Evolutionary conservation across 2,113 vertebrate species (phyloP), one percentile per base, ranked within the genome.

Genomic region (Pelusios castaneus): DNA sequence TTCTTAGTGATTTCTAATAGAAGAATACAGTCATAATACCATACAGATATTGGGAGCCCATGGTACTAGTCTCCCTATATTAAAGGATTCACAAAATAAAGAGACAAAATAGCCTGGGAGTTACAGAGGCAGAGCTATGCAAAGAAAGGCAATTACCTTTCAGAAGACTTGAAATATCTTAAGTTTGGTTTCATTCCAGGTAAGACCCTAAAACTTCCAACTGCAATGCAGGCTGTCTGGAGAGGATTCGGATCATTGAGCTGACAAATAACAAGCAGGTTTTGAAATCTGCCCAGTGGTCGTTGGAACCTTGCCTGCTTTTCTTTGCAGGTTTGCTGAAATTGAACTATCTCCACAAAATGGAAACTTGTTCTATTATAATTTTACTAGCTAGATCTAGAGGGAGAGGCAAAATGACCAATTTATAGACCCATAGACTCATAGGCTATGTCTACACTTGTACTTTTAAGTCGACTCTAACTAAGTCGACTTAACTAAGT

Each of bases 31-130:
- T 76, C 5, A 24, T 45, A 45, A 22, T 24, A 21, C n/a, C 4
- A 38, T 21, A n/a, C 34, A 21, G 3, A 45, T 85, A 27, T 1
- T 38, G 29, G 3, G 29, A 1, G 1, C 24, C 19, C 9, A 34
- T 82, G 87, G 84, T 51, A 70, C 45, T 10, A 41, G n/a, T 21
- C 10, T 2, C 2, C 0, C 51, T 89, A 1, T 70, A 80, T 43
- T 29, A 60, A 75, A 84, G 7, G 56, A 2, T 38, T 73, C 2
- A 1, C 16, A 73, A 67, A 1, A 41, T 79, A 11, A 63, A 60
- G 2, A 27, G 22, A 2, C 43, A 63, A 89, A 21, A 43, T 1
- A 14, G 80, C 45, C 4, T 45, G 76, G 56, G 1, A 56, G 41
- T 24, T 45, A 45, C 6, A 47, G 41, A 60, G 43, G 80, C 5